Percentiles rank a stretch among this genome's conserved stretches.
Conservation (phyloP, 2,113 vertebrate species). For the Pseudorectes ferrugineus region DNA sequence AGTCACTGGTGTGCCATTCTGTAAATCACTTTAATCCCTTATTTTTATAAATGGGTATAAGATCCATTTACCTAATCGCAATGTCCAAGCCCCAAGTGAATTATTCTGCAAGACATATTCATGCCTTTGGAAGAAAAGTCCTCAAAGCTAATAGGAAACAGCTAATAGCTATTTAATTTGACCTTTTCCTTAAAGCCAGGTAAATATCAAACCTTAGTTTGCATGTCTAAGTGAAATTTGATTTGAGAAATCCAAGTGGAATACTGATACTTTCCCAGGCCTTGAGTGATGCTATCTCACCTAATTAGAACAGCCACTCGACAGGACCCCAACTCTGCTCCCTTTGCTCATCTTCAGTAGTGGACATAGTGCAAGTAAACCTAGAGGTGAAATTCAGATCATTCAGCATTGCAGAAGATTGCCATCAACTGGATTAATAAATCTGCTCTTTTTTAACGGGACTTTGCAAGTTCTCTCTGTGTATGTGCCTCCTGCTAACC, state of each 20-base stretch:
- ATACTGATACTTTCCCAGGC: background rate
- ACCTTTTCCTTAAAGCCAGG: slow-evolving; percentile 18
- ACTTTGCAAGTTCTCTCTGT: background rate
- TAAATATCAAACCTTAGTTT: slow-evolving; percentile 42
- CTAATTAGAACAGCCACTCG: background rate
- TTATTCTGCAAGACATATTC: background rate
- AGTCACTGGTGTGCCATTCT: background rate
- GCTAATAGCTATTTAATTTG: slow-evolving; percentile 19
- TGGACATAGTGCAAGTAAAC: background rate
- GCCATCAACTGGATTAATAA: background rate
- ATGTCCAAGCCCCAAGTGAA: background rate
- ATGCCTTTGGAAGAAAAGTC: background rate
- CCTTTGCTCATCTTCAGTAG: background rate
- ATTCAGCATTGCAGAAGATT: background rate
- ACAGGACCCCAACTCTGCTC: background rate
- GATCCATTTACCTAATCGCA: background rate
- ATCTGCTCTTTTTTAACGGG: background rate
- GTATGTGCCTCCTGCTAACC: background rate
- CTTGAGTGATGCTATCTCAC: fast-evolving
- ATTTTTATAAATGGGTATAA: background rate
- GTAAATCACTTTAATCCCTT: background rate
- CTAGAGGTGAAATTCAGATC: background rate
- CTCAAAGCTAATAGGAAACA: background rate
- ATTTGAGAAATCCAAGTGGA: background rate
- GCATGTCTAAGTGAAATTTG: background rate